Evolutionary conservation across 35 echinoderm and acorn worm species (phyloP).

Genomic region (Eucidaris tribuloides): DNA sequence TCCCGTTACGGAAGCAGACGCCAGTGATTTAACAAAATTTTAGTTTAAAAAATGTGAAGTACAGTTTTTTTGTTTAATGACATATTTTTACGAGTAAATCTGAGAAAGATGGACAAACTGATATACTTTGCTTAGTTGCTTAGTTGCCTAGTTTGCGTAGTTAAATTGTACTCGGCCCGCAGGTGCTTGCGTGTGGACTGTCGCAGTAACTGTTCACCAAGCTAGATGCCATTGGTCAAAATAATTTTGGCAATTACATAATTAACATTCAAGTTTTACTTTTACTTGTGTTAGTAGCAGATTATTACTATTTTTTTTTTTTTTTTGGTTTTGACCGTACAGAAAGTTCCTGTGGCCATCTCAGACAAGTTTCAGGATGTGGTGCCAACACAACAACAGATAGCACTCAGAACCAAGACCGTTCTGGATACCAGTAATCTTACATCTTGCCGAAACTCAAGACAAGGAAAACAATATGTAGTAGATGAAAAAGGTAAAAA

Average conservation of each 20-base stretch:
- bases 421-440: slow-evolving; percentile 44
- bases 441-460: slow-evolving; percentile 68
- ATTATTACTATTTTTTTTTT: neutral
- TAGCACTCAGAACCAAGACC: slow-evolving; percentile 44
- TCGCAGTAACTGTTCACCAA: neutral
- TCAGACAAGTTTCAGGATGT: slow-evolving; percentile 49
- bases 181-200: neutral
- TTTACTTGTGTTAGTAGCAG: neutral
- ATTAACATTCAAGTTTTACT: neutral
- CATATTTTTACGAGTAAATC: too few relatives aligned
- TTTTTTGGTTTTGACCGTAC: neutral
- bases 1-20: too few relatives aligned
- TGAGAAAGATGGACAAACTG: too few relatives aligned
- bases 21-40: too few relatives aligned
- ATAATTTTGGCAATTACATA: neutral
- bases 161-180: too few relatives aligned
- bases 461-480: slow-evolving; percentile 64
- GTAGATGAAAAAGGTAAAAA: slow-evolving; percentile 90
- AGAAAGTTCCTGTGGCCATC: slow-evolving; percentile 30
- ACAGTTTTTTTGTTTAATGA: too few relatives aligned
- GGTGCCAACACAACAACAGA: slow-evolving; percentile 34
- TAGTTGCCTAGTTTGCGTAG: too few relatives aligned
- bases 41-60: too few relatives aligned
- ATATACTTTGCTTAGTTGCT: too few relatives aligned
- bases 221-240: neutral